Base-by-base conservation (phyloP, 2,113 vertebrate genomes). In the Oryzias woworae region DNA sequence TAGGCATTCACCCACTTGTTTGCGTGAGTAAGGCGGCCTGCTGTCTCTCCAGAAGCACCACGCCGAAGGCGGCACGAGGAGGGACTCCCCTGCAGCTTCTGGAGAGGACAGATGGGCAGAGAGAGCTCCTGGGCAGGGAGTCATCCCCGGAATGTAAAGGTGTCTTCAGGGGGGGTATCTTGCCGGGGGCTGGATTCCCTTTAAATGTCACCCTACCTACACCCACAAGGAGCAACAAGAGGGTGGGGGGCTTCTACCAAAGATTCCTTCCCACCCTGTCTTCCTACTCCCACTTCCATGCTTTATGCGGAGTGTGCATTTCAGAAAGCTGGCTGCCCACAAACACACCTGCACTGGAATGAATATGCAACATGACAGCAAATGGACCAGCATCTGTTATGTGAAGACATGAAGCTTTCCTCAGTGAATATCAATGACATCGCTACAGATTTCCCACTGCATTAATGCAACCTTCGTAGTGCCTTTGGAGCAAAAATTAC, bases 111-210 rank as follows among this genome's bases (percentile, higher is more conserved):
- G 90, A 92, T 93, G 90, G 89, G 82, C 62, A 65, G 61, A 80
- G 71, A 71, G 76, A 79, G 80, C 80, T 90, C 90, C 89, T 87
- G 87, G 86, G 88, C 88, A 91, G 92, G 90, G 91, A 92, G 90
- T 89, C 81, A 93, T 92, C 83, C 77, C 65, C 63, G 90, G 90
- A 90, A 92, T 93, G 90, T 62, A 73, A 81, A 69, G 85, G 87
- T 24, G 68, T 87, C 80, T 77, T 66, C 3, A 52, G 79, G 88
- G 80, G 52, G 79, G 87, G 80, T 86, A 69, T 75, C 80, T 84
- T 66, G 69, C 78, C 56, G 72, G 60, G 78, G 73, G 81, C 73
- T 87, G 85, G 88, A 89, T 81, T 77, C 73, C 65, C 62, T 85
- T 82, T 87, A 85, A 87, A 83, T 86, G 71, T 64, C 77, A 78